Evolutionary conservation across 2,888 invertebrate genomes (phyloP), one percentile per base, ranked within the genome.

Genomic region (Apodemia zela): DNA sequence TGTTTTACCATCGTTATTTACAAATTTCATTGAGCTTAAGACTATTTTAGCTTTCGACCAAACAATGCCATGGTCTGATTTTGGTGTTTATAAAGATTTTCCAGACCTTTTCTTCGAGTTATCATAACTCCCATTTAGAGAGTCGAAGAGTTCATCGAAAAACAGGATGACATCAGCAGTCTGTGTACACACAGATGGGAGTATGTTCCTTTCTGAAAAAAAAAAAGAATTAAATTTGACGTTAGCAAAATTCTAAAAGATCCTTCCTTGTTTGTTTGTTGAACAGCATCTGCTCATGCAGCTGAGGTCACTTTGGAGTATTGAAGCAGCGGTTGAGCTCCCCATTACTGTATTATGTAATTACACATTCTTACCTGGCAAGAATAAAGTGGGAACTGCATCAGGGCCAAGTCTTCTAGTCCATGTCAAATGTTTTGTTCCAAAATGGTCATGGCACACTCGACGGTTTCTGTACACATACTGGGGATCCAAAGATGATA

Each of bases 131-230:
- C 72, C 71, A 66, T 73, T 72, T 10, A 67, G 8, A 0, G 67
- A 69, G 42, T 71, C 70, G 60, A 70, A 72, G 0, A 71, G 58
- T 1, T 69, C 62, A 10, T 72, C 72, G 51, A 72, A 72, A n/a
- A 73, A 71, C 0, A 72, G 47, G 2, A 73, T 15, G 15, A 68
- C 47, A 35, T 72, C 70, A n/a, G 71, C 71, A 21, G 71, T 72
- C 10, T 69, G 66, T 51, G 64, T 63, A 60, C 69, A 69, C 13
- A 70, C 70, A 61, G 33, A 8, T 4, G 71, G 68, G 3, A 74
- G 62, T 18, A 72, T 67, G 13, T 62, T 60, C 47, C 68, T 67
- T 61, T 67, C 69, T 72, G 66, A 67, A 70, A 29, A 29, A 59
- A 60, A 65, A 63, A 21, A 21, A 21, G 21, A 21, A 1, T 21